A percentile compares a stretch with the other conserved stretches of the same genome.
These are phyloP conservation scores for Chalcis sispes DNA, from an alignment of 2,888 invertebrate genomes.

Conservation along the genomic window DNA sequence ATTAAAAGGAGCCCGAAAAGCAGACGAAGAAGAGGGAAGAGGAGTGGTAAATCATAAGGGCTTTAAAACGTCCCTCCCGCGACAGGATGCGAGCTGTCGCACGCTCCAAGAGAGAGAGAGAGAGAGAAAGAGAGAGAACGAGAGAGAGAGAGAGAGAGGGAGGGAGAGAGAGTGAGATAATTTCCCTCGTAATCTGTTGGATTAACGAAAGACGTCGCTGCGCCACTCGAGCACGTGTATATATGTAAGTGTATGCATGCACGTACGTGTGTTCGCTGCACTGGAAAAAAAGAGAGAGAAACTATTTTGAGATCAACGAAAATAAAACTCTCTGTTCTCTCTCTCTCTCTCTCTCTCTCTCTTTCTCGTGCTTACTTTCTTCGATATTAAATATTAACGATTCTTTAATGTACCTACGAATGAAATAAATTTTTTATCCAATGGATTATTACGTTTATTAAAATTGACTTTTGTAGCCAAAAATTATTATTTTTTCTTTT, in stretches of 20 bases:
- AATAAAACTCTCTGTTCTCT: conserved; percentile 38
- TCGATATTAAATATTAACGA: no score
- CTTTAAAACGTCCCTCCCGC: conserved; percentile 17
- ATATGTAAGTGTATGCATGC: no score
- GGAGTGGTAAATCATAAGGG: conserved; percentile 36
- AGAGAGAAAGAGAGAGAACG: background rate
- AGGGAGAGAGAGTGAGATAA: conserved; percentile 21
- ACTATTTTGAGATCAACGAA: conserved; percentile 41
- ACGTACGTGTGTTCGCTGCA: background rate
- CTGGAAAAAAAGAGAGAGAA: conserved; percentile 8
- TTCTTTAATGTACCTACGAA: no score
- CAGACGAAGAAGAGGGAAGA: background rate
- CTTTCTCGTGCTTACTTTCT: no score
- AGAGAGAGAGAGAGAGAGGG: conserved; percentile 12
- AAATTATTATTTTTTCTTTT: no score
- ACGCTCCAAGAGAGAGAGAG: no score
- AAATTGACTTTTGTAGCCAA: no score
- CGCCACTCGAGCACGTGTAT: no score
- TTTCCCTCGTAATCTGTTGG: conserved; percentile 41
- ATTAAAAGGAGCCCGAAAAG: background rate
- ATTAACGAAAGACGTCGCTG: conserved; percentile 30
- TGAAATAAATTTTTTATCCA: no score
- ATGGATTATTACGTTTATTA: no score
- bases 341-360: no score
- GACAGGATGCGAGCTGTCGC: conserved; percentile 1